Percentiles rank a stretch among this genome's conserved stretches.
phyloP scores from a whole-genome alignment of 2,888 invertebrate species.

The Dascillus cervinus region DNA sequence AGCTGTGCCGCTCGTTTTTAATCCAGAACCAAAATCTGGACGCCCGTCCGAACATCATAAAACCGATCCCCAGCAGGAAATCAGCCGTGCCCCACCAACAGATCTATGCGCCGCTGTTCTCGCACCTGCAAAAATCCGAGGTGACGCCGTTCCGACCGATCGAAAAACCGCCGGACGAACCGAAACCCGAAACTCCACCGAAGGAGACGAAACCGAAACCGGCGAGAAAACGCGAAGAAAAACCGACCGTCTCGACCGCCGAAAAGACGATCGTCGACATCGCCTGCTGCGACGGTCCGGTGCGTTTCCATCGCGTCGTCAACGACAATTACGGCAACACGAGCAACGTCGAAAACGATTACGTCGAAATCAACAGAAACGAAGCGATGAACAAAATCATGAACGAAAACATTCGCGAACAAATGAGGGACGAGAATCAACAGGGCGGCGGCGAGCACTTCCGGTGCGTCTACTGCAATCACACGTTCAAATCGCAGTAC shows the following conservation, averaged over 20 bases:
- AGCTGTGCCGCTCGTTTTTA: conserved; percentile 58
- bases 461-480: conserved; percentile 68
- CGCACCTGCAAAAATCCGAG: conserved; percentile 32
- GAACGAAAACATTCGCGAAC: conserved; percentile 38
- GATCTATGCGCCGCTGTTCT: conserved; percentile 23
- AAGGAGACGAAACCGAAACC: conserved; percentile 12
- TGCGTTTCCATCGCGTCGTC: conserved; percentile 75
- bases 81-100: conserved; percentile 29
- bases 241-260: conserved; percentile 12
- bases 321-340: conserved; percentile 65
- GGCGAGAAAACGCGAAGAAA: conserved; percentile 17
- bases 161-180: not conserved
- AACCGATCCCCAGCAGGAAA: conserved; percentile 50
- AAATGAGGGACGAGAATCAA: conserved; percentile 37
- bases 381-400: conserved; percentile 39
- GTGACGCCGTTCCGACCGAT: conserved; percentile 33
- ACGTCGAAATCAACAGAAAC: conserved; percentile 21
- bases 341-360: conserved; percentile 19
- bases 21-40: conserved; percentile 45
- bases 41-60: conserved; percentile 41
- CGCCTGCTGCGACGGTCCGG: conserved; percentile 89
- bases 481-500: conserved; percentile 76
- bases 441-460: conserved; percentile 42
- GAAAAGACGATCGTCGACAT: conserved; percentile 68
- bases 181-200: conserved; percentile 4